These are phyloP conservation scores for Drosophila novamexicana DNA, from an alignment of 1,140 invertebrate species.

Conservation along the genomic window DNA sequence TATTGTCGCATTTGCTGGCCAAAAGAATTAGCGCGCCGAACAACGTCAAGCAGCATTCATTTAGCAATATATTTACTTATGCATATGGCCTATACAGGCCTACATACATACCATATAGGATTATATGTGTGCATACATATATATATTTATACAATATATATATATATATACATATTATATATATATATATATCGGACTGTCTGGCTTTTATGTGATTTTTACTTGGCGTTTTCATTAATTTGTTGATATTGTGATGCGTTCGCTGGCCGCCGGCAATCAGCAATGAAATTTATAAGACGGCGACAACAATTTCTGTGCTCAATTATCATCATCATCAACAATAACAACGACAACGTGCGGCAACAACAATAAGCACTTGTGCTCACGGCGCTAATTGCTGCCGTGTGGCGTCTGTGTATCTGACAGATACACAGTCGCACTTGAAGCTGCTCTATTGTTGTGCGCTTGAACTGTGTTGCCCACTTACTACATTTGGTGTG, in stretches of 20 bases:
- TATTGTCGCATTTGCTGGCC: constrained; percentile 82
- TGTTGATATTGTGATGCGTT: constrained; percentile 61
- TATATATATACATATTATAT: constrained; percentile 5
- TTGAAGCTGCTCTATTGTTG: constrained; percentile 36
- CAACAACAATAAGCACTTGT: constrained; percentile 38
- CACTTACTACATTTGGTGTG: constrained; percentile 25
- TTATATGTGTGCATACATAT: constrained; percentile 19
- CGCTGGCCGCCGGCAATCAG: constrained; percentile 69
- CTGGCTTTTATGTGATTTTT: constrained; percentile 58
- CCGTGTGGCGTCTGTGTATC: constrained; percentile 61
- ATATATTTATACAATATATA: neutral
- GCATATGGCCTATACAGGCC: constrained; percentile 28
- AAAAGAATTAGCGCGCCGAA: constrained; percentile 78
- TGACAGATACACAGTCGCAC: constrained; percentile 50
- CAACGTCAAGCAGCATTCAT: constrained; percentile 65
- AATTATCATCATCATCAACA: constrained; percentile 60
- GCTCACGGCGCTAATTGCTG: constrained; percentile 71
- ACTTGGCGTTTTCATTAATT: constrained; percentile 71
- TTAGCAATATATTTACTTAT: constrained; percentile 36
- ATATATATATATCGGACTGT: constrained; percentile 35
- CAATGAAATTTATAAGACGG: constrained; percentile 71
- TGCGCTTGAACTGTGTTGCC: constrained; percentile 22
- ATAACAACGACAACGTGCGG: constrained; percentile 2
- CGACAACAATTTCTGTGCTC: constrained; percentile 54
- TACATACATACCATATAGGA: constrained; percentile 16